Conservation (phyloP, 2,797 vertebrate species). For the Acrocephalus scirpaceus region DNA sequence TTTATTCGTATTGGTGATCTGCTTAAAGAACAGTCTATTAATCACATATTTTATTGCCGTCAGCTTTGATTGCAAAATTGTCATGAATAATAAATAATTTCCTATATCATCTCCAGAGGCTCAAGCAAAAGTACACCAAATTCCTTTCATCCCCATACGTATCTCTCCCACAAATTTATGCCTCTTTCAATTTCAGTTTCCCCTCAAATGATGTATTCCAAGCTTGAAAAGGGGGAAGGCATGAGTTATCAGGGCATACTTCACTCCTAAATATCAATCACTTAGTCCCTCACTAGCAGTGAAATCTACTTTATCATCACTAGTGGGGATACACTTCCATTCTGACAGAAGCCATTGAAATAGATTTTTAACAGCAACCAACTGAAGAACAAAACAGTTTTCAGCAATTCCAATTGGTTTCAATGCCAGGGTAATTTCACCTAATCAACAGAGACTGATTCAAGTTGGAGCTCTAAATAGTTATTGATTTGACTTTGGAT, state of each 20-base stretch:
- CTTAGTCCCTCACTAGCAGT: neutral
- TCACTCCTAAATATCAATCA: conserved; percentile 25
- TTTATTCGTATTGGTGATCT: neutral
- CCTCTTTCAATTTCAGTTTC: neutral
- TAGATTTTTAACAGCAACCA: neutral
- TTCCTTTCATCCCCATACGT: neutral
- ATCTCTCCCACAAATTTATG: neutral
- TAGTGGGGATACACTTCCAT: neutral
- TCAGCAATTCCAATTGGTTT: neutral
- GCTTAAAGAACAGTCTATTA: conserved; percentile 13
- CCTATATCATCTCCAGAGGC: neutral
- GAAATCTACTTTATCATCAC: conserved; percentile 22
- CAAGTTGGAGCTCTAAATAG: neutral
- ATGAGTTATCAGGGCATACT: neutral
- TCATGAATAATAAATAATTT: conserved; percentile 13
- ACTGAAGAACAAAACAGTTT: neutral
- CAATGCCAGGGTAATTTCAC: neutral
- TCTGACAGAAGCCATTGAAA: neutral
- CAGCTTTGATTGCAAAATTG: conserved; percentile 37
- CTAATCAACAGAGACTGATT: neutral
- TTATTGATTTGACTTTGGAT: neutral
- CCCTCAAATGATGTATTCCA: neutral
- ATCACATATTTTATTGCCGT: conserved; percentile 11
- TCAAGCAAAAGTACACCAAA: neutral
- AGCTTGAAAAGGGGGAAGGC: neutral